phyloP scores from a whole-genome alignment of 53 echinoderm and acorn worm species.

The Apostichopus leukothele region DNA sequence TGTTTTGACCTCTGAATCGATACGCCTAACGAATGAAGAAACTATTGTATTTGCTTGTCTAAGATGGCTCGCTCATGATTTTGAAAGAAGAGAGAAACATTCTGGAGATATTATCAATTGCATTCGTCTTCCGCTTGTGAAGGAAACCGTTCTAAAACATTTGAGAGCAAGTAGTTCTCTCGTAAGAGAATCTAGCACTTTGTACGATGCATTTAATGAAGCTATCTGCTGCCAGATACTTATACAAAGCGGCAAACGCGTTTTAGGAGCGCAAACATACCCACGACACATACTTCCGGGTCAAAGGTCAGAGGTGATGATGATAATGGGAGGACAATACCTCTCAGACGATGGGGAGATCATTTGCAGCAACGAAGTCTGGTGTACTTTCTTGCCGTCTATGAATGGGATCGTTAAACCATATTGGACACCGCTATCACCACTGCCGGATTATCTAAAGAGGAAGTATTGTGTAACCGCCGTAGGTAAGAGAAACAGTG shows the following conservation, averaged over 20 bases:
- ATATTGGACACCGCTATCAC: conserved; percentile 60
- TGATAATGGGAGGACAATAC: conserved; percentile 67
- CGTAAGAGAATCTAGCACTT: conserved; percentile 47
- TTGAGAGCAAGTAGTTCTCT: conserved; percentile 28
- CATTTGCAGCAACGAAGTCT: conserved; percentile 66
- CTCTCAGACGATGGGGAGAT: conserved; percentile 61
- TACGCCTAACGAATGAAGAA: conserved; percentile 54
- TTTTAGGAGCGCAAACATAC: conserved; percentile 62
- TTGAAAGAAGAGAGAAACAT: conserved; percentile 41
- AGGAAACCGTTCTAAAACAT: conserved; percentile 51
- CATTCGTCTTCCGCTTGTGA: conserved; percentile 68
- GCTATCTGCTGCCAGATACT: conserved; percentile 74
- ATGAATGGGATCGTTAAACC: conserved; percentile 42
- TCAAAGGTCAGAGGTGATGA: conserved; percentile 58
- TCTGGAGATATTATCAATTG: conserved; percentile 48
- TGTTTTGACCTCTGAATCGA: conserved; percentile 1
- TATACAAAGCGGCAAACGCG: conserved; percentile 65
- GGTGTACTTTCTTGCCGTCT: neutral
- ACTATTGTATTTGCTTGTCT: conserved; percentile 58
- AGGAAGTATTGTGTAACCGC: conserved; percentile 68
- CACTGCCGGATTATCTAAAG: conserved; percentile 73
- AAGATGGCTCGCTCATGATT: conserved; percentile 58
- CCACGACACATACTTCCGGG: conserved; percentile 49
- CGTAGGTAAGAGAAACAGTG: conserved; percentile 55
- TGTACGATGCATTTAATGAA: conserved; percentile 57